Base-by-base conservation (phyloP, 2,888 invertebrate genomes). In the Cistogaster globosa region DNA sequence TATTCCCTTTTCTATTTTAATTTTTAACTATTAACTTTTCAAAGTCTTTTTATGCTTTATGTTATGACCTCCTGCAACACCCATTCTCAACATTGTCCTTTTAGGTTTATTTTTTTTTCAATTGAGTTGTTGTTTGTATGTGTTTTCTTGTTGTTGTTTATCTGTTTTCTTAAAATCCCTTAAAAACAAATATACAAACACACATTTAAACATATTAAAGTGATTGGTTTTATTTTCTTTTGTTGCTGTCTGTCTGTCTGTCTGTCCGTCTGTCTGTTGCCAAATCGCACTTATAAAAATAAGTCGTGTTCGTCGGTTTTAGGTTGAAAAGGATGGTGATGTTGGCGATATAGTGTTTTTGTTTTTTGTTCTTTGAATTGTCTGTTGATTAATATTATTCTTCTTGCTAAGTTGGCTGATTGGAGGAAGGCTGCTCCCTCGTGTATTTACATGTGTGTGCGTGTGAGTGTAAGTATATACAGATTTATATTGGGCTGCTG, bases 361-460 rank as follows among this genome's bases (percentile, higher is more conserved):
- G 6, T 32, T 77, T 67, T n/a, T 74, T 78, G 62, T 20, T 62
- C n/a, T 65, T 22, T 20, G 51, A 51, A 65, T 60, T 78, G 81
- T 82, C 69, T 69, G 81, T 75, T 82, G 82, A 71, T 82, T 85
- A 82, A 63, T 62, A 58, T 78, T 63, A 78, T 85, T 69, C 72
- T 85, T 74, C 72, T 72, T 81, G 63, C 18, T 57, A 32, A n/a
- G 36, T 22, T 38, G 36, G 26, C 20, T 6, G 18, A 32, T 58
- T 14, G 42, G 16, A n/a, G 53, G 42, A 45, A 32, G 69, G 57
- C 4, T 4, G 22, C 18, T 16, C 51, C 11, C 51, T 11, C 18
- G 8, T 53, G 8, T 53, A 16, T 48, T 48, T 48, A 16, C n/a
- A 48, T 48, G 42, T 48, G 42, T 42, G 42, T 12, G 11, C n/a